Evolutionary conservation across 2,888 invertebrate species (phyloP), one percentile per base, ranked within the genome.

Genomic region (Neelides folsomi): DNA sequence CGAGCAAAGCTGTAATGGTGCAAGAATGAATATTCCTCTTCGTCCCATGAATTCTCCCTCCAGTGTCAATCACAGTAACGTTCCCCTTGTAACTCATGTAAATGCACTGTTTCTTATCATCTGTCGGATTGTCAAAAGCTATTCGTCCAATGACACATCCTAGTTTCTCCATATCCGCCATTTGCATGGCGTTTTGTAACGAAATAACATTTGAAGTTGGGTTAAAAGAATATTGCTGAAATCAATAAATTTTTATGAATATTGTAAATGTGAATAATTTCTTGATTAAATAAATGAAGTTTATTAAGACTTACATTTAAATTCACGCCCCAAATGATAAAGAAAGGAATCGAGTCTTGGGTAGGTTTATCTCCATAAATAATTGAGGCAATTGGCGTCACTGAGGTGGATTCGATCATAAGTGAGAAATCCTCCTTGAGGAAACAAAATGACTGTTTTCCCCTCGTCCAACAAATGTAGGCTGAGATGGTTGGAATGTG

Each of bases 91-190:
- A 64, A 1, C 60, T 60, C 16, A 63, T 35, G 37, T 64, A 64
- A 41, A 64, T 59, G 60, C 62, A 64, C 49, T 64, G 64, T 34
- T 60, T 62, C 44, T 59, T 58, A n/a, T 64, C 61, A 34, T 59
- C 58, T 8, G 49, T 36, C 6, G 62, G 57, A 36, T 60, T 49
- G 39, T 64, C 64, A 46, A 63, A 61, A 18, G 59, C 60, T 9
- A 51, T 51, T 8, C 57, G 55, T 36, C 62, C 62, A 39, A 64
- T 59, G 10, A 43, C 53, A 2, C 56, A 41, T 1, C 48, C 52
- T 15, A 62, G 61, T 2, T 59, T 57, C 53, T 64, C 62, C 37
- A 62, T 58, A 44, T 64, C 64, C 15, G 64, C 52, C 9, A 62
- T 56, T 51, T 60, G 58, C 2, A 63, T 37, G 19, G 56, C 58